phyloP scores from a whole-genome alignment of 2,113 vertebrate species.

The Galemys pyrenaicus region DNA sequence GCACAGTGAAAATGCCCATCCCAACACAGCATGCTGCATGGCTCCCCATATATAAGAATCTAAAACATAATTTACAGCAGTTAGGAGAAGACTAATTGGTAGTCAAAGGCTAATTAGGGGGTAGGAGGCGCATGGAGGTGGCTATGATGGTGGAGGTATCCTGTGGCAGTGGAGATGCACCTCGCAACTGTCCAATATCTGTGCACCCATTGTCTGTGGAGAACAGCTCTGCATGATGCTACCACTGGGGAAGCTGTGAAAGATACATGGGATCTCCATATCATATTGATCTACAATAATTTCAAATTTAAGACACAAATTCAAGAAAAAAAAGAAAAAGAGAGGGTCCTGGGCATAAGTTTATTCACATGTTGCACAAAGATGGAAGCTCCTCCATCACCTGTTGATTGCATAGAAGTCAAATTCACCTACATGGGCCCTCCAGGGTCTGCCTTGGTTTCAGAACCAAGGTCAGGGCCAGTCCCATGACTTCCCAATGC shows the following conservation, averaged over 20 bases:
- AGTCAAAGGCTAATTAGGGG: neutral
- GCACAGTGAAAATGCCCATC: neutral
- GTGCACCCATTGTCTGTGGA: no score
- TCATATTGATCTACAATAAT: neutral
- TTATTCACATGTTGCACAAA: neutral
- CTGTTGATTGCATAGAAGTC: neutral
- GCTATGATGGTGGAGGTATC: neutral
- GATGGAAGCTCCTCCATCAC: neutral
- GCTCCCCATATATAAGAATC: neutral
- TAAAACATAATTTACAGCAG: neutral
- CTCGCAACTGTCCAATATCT: rapidly evolving
- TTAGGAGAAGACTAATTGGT: neutral
- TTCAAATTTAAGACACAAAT: neutral
- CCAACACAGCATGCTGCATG: neutral
- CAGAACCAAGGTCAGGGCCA: neutral
- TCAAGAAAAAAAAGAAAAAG: neutral
- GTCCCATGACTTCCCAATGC: neutral
- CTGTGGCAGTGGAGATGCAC: neutral
- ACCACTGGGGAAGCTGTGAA: no score
- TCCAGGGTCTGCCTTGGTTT: rapidly evolving
- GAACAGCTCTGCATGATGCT: neutral
- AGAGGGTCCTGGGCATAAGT: neutral
- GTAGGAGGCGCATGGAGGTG: no score
- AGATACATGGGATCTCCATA: neutral
- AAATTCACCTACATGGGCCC: neutral